Conservation (phyloP, 2,888 invertebrate species). For the Meloe dianella region DNA sequence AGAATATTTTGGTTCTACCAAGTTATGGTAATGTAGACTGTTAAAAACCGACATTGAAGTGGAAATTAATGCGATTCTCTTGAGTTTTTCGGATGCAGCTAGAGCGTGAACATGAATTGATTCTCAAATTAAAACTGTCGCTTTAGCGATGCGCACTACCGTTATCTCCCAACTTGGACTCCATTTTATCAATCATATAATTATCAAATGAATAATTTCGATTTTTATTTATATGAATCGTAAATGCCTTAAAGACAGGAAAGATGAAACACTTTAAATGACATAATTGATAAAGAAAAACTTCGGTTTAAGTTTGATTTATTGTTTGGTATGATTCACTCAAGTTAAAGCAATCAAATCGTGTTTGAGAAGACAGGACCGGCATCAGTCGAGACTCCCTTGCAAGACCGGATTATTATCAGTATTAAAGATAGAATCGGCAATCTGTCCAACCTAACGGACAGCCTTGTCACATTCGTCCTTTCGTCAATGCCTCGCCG, state of each 20-base stretch:
- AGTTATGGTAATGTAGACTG: constrained; percentile 13
- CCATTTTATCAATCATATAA: constrained; percentile 8
- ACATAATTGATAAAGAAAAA: neutral
- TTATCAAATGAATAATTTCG: constrained; percentile 8
- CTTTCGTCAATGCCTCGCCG: no score
- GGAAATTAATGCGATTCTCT: constrained; percentile 11
- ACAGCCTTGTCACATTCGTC: no score
- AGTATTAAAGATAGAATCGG: no score
- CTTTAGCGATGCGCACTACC: neutral
- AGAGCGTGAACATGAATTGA: constrained; percentile 13
- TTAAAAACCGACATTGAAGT: constrained; percentile 10
- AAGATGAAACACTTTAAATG: neutral
- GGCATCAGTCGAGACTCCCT: no score
- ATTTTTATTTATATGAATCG: constrained; percentile 1
- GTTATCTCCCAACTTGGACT: neutral
- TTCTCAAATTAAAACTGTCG: constrained; percentile 10
- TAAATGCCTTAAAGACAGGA: neutral
- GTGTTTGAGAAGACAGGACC: no score
- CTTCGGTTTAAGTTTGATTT: no score
- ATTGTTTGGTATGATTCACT: neutral
- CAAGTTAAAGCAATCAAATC: neutral
- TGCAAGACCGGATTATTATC: no score
- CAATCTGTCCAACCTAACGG: no score
- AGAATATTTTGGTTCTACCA: constrained; percentile 13
- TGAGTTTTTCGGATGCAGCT: constrained; percentile 11